Evolutionary conservation across 2,888 invertebrate genomes (phyloP).

Genomic region (Tortricodes alternella): DNA sequence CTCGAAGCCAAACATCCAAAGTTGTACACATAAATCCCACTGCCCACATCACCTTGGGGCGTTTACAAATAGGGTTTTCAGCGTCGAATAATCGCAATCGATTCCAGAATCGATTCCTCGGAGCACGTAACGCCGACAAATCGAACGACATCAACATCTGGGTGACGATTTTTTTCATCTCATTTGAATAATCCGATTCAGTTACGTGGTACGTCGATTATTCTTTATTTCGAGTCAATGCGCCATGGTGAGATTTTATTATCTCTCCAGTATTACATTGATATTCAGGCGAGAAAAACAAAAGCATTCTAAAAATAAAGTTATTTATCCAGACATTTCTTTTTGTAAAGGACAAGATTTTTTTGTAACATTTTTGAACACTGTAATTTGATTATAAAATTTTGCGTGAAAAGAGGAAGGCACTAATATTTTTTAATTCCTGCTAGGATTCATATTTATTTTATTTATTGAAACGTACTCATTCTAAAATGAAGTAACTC

Average conservation of each 20-base stretch:
- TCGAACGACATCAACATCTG: conserved; percentile 44
- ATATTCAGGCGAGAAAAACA: background rate
- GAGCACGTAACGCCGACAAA: conserved; percentile 45
- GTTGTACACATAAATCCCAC: background rate
- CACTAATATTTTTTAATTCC: too few relatives aligned
- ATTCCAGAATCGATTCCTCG: conserved; percentile 41
- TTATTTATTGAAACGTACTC: too few relatives aligned
- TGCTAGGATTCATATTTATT: too few relatives aligned
- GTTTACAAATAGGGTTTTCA: conserved; percentile 35
- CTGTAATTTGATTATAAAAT: too few relatives aligned
- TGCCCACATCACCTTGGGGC: conserved; percentile 6
- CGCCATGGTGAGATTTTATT: conserved; percentile 2
- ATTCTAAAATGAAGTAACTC: too few relatives aligned
- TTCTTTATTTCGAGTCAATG: conserved; percentile 18
- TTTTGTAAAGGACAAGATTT: too few relatives aligned
- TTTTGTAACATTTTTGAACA: too few relatives aligned
- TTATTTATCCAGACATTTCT: too few relatives aligned
- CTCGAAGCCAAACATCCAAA: background rate
- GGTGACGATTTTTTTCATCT: conserved; percentile 32
- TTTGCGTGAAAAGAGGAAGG: too few relatives aligned
- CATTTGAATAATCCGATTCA: conserved; percentile 32
- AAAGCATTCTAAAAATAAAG: too few relatives aligned
- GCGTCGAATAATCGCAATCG: conserved; percentile 43
- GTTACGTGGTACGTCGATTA: conserved; percentile 24
- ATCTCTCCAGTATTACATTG: background rate